Percentiles rank a stretch among this genome's conserved stretches.
Evolutionary conservation across 1,140 invertebrate genomes (phyloP).

Genomic region (Contarinia nasturtii): DNA sequence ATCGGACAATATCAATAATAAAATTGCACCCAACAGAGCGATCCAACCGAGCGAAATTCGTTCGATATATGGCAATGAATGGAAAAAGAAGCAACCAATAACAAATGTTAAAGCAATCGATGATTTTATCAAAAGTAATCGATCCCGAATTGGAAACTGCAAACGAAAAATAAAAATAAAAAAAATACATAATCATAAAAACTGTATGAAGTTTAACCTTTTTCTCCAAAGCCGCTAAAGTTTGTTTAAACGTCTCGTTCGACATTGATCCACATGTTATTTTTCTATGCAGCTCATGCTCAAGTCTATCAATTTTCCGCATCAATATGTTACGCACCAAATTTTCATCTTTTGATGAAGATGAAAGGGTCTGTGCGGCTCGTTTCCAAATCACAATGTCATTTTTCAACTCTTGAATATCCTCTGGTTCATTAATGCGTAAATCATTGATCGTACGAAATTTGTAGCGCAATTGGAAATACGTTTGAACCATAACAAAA

Average conservation of each 20-base stretch:
- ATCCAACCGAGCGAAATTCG: slow-evolving; percentile 65
- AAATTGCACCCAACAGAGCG: slow-evolving; percentile 55
- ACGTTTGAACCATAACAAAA: slow-evolving; percentile 38
- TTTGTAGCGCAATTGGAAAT: slow-evolving; percentile 43
- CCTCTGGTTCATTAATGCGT: not conserved
- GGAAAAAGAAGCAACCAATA: slow-evolving; percentile 62
- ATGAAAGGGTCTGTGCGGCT: slow-evolving; percentile 4
- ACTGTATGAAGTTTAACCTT: slow-evolving; percentile 48
- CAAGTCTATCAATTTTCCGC: not conserved
- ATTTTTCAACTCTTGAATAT: slow-evolving; percentile 4
- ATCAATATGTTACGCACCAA: not conserved
- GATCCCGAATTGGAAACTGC: slow-evolving; percentile 65
- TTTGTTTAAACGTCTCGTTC: slow-evolving; percentile 47
- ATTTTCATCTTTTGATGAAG: slow-evolving; percentile 4
- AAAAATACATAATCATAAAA: not conserved
- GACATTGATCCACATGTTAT: slow-evolving; percentile 25
- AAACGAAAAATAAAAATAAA: not conserved
- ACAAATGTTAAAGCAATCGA: slow-evolving; percentile 47
- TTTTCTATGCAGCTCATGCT: not conserved
- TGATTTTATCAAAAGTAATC: slow-evolving; percentile 52
- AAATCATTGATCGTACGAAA: slow-evolving; percentile 28
- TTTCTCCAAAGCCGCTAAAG: slow-evolving; percentile 32
- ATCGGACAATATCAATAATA: slow-evolving; percentile 58
- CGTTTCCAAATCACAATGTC: slow-evolving; percentile 3
- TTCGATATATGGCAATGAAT: slow-evolving; percentile 51